Evolutionary conservation across 2,113 vertebrate genomes (phyloP).

Genomic region (Pangasianodon hypophthalmus): DNA sequence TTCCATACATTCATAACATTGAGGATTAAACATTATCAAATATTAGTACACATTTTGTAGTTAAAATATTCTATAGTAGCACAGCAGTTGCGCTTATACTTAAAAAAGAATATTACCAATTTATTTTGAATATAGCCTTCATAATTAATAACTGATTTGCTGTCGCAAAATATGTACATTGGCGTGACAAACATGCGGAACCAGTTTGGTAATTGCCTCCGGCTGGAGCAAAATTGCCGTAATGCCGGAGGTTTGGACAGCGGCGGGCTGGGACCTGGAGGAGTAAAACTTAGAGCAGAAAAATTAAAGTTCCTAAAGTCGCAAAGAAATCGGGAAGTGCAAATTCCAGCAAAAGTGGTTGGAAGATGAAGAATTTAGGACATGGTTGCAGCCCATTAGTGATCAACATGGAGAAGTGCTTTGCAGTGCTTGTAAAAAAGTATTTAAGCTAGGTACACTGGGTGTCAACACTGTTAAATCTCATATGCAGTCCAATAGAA

Average conservation of each 20-base stretch:
- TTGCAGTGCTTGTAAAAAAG: too few relatives aligned
- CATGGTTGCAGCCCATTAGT: not conserved
- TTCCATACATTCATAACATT: too few relatives aligned
- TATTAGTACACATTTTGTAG: too few relatives aligned
- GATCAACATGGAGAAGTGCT: not conserved
- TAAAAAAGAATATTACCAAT: too few relatives aligned
- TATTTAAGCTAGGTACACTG: too few relatives aligned
- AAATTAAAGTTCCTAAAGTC: not conserved
- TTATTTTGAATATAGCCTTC: not conserved
- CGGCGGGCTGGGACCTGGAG: not conserved
- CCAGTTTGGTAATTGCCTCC: too few relatives aligned
- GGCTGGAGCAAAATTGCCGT: too few relatives aligned
- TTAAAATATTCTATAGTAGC: too few relatives aligned
- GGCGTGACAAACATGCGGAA: not conserved
- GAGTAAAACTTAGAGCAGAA: not conserved
- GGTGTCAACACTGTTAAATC: too few relatives aligned
- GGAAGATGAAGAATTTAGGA: not conserved
- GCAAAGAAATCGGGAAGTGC: not conserved
- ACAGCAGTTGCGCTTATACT: too few relatives aligned
- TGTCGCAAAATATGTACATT: not conserved
- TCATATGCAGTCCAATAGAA: too few relatives aligned
- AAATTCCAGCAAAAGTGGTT: not conserved
- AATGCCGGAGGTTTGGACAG: not conserved
- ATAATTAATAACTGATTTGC: not conserved
- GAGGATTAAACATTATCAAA: too few relatives aligned